A percentile compares a stretch with the other conserved stretches of the same genome.
Evolutionary conservation across 2,797 vertebrate species (phyloP).

Genomic region (Falco peregrinus): DNA sequence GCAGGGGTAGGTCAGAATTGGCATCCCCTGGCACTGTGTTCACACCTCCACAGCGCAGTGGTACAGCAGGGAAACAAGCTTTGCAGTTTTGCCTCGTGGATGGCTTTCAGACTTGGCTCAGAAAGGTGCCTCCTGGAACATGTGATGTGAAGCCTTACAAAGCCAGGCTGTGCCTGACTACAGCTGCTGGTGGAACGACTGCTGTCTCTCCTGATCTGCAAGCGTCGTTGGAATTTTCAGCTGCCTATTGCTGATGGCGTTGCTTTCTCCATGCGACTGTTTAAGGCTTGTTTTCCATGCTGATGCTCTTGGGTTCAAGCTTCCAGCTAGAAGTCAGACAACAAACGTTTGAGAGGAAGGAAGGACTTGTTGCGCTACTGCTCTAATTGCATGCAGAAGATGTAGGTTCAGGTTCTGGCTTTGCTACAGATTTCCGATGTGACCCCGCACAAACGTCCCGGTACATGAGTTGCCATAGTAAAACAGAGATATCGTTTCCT

Average conservation of each 20-base stretch:
- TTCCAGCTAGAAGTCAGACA: neutral
- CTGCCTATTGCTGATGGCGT: neutral
- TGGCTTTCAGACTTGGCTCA: neutral
- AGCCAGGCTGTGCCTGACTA: neutral
- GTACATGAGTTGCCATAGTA: neutral
- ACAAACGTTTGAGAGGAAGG: neutral
- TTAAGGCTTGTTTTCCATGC: neutral
- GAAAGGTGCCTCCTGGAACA: neutral
- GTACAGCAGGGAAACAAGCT: neutral
- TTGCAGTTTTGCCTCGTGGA: neutral
- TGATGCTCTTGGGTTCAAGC: neutral
- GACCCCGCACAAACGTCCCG: neutral
- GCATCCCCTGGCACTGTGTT: neutral
- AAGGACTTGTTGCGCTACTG: neutral
- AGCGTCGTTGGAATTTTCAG: neutral
- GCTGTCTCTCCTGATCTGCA: neutral
- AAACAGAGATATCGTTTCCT: neutral
- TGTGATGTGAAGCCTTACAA: neutral
- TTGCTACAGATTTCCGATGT: neutral
- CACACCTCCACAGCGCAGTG: accelerated
- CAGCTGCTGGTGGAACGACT: neutral
- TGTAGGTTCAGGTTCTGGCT: neutral
- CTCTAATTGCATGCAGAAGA: neutral
- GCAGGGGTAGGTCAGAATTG: neutral
- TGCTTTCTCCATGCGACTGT: neutral